Conservation (phyloP, 2,888 invertebrate species). For the Crematogaster levior region DNA sequence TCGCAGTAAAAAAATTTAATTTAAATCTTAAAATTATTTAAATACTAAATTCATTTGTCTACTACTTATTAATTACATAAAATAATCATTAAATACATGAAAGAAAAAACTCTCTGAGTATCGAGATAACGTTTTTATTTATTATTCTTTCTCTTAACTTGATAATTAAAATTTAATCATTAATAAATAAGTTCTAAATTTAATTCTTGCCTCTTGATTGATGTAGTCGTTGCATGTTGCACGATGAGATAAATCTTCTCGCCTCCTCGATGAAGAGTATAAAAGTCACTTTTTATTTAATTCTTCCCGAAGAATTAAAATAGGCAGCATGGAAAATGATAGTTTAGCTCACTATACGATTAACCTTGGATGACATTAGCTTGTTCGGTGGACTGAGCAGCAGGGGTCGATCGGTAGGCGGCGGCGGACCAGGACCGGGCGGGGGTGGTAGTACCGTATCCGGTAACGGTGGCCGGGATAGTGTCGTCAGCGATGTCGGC, state of each 20-base stretch:
- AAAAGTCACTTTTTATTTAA: background rate
- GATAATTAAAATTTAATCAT: background rate
- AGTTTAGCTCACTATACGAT: slow-evolving; percentile 74
- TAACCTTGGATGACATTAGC: slow-evolving; percentile 82
- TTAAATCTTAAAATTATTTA: no score
- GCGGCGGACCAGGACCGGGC: slow-evolving; percentile 72
- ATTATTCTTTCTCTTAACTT: background rate
- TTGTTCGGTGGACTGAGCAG: slow-evolving; percentile 84
- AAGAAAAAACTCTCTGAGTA: background rate
- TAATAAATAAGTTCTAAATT: no score
- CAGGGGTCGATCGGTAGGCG: slow-evolving; percentile 80
- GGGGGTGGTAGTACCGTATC: slow-evolving; percentile 79
- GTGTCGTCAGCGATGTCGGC: slow-evolving; percentile 83
- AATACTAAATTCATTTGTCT: background rate
- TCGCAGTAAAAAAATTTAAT: background rate
- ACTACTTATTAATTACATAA: background rate
- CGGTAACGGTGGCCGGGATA: slow-evolving; percentile 80
- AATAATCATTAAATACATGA: background rate
- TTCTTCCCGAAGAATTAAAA: background rate
- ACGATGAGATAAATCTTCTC: background rate
- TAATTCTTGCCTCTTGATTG: background rate
- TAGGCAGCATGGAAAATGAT: slow-evolving; percentile 69
- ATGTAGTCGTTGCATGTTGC: background rate
- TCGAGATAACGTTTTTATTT: background rate
- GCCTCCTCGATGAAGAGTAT: background rate